A percentile compares a stretch with the other conserved stretches of the same genome.
These are phyloP conservation scores for Pygoscelis antarcticus DNA, from an alignment of 2,113 vertebrate genomes.

Conservation along the genomic window DNA sequence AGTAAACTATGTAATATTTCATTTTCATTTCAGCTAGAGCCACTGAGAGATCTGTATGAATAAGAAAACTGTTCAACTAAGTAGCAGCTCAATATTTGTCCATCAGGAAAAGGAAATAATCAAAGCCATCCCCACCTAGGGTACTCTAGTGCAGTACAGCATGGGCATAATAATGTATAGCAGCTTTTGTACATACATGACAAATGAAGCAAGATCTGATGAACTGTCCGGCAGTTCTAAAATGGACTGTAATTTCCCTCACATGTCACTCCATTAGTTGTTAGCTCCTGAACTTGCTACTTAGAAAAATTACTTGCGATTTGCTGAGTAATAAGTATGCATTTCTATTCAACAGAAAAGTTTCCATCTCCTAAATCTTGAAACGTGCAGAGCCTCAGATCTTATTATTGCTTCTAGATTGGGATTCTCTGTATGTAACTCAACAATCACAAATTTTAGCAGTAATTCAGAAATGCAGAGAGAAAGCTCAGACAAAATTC, in stretches of 20 bases:
- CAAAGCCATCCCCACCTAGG: neutral
- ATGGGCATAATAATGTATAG: neutral
- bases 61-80: slow-evolving; percentile 3
- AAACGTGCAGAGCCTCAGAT: neutral
- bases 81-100: neutral
- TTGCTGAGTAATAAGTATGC: neutral
- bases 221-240: slow-evolving; percentile 18
- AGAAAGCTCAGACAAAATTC: neutral
- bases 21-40: neutral
- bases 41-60: neutral
- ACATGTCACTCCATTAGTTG: slow-evolving; percentile 31
- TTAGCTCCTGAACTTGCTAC: slow-evolving; percentile 10
- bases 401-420: neutral
- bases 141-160: neutral
- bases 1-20: neutral
- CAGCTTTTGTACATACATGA: slow-evolving; percentile 9
- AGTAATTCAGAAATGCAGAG: neutral
- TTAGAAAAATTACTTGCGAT: slow-evolving; percentile 44
- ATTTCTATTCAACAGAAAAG: neutral
- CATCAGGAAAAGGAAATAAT: slow-evolving; percentile 11
- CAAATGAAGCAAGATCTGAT: slow-evolving; percentile 55
- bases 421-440: neutral
- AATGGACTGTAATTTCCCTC: slow-evolving; percentile 36
- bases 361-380: neutral
- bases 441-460: neutral